These are phyloP conservation scores for Ranitomeya imitator DNA, from an alignment of 2,113 vertebrate species.

Conservation along the genomic window DNA sequence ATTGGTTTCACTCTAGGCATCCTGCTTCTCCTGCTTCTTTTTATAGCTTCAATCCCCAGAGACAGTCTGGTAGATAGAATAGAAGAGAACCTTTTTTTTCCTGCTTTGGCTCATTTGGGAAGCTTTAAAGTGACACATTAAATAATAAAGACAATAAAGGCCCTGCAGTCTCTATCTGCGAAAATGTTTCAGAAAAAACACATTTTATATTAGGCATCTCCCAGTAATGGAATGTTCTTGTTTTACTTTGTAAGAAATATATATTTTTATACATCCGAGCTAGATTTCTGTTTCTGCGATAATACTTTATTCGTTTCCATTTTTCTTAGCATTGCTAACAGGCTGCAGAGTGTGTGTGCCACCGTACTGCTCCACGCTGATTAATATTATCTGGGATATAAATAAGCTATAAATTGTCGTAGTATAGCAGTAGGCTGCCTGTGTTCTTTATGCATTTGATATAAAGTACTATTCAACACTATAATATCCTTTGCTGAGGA, in stretches of 20 bases:
- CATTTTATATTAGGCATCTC: slow-evolving; percentile 1
- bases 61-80: neutral
- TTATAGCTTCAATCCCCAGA: slow-evolving; percentile 5
- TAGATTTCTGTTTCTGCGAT: neutral
- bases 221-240: slow-evolving; percentile 20
- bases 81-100: neutral
- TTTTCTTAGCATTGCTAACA: neutral
- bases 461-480: neutral
- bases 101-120: neutral
- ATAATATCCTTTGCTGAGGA: neutral
- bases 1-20: neutral
- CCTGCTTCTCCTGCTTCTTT: neutral
- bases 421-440: neutral
- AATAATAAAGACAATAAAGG: slow-evolving; percentile 9
- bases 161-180: neutral
- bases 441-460: neutral
- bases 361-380: neutral
- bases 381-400: neutral
- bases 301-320: neutral
- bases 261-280: slow-evolving; percentile 11
- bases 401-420: neutral
- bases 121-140: slow-evolving; percentile 29
- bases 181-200: neutral
- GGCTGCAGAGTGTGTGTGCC: neutral
- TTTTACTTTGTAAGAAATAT: slow-evolving; percentile 24